Percentiles rank a stretch among this genome's conserved stretches.
Conservation (phyloP, 2,113 vertebrate species). For the Aythya baeri region DNA sequence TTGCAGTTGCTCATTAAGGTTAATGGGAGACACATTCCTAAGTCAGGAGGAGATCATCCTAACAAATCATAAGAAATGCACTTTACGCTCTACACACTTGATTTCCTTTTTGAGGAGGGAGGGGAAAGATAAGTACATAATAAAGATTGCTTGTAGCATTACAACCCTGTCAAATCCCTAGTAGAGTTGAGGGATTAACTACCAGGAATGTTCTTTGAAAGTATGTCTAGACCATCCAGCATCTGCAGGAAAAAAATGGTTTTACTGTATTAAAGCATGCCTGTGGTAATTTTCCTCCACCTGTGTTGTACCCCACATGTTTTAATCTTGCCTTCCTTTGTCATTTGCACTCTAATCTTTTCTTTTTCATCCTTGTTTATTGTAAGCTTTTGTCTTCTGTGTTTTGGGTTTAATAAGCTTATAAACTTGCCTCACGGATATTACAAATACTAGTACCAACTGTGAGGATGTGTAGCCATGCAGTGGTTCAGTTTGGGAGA, state of each 20-base stretch:
- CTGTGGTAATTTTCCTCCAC: conserved; percentile 40
- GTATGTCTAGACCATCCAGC: conserved; percentile 1
- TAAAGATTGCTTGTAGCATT: conserved; percentile 21
- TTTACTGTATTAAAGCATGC: conserved; percentile 17
- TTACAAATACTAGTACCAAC: conserved; percentile 44
- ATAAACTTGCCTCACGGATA: conserved; percentile 44
- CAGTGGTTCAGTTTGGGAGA: not conserved
- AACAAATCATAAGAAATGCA: not conserved
- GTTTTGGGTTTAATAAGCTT: conserved; percentile 68
- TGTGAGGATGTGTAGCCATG: conserved; percentile 2
- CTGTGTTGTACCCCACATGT: not conserved
- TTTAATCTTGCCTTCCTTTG: conserved; percentile 59
- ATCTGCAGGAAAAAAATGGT: conserved; percentile 27
- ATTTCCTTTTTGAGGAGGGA: not conserved
- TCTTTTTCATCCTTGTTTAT: conserved; percentile 65
- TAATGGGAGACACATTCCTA: not conserved
- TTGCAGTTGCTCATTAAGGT: not conserved
- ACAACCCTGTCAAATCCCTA: not conserved
- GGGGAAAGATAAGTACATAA: not conserved
- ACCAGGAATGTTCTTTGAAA: conserved; percentile 59
- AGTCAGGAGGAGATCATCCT: not conserved
- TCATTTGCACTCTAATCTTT: conserved; percentile 43
- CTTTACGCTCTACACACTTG: not conserved
- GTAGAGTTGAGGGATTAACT: conserved; percentile 40
- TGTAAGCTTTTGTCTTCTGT: conserved; percentile 63